phyloP scores from a whole-genome alignment of 2,888 invertebrate species.

The Drosophila leonis region DNA sequence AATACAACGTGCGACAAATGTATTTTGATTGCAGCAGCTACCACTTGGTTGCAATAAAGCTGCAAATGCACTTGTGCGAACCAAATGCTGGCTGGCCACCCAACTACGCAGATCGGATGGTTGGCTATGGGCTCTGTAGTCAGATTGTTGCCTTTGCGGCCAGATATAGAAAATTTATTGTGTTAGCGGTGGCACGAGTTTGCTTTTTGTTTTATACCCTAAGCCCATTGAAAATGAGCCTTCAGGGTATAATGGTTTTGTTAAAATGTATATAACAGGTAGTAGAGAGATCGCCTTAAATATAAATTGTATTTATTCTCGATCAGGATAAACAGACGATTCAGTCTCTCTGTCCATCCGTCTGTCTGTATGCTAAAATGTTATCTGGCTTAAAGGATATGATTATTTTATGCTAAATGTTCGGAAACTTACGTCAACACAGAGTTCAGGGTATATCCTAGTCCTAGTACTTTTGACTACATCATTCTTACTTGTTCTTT shows the following conservation, averaged over 20 bases:
- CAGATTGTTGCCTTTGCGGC: slow-evolving; percentile 40
- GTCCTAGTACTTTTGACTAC: neutral
- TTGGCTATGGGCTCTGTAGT: slow-evolving; percentile 18
- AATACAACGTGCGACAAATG: slow-evolving; percentile 60
- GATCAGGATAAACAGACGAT: neutral
- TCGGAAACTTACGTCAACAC: neutral
- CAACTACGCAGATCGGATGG: slow-evolving; percentile 54
- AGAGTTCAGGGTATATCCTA: neutral
- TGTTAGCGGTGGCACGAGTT: slow-evolving; percentile 73
- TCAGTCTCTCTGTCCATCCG: neutral
- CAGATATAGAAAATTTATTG: slow-evolving; percentile 75
- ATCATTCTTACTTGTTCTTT: slow-evolving; percentile 10
- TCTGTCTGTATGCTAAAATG: neutral
- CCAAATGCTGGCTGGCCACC: slow-evolving; percentile 60
- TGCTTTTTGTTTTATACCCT: slow-evolving; percentile 26
- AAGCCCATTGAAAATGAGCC: neutral
- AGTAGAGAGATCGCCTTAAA: neutral
- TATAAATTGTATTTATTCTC: neutral
- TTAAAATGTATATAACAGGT: neutral
- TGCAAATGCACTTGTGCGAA: slow-evolving; percentile 12
- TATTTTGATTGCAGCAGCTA: slow-evolving; percentile 65
- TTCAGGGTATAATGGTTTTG: neutral
- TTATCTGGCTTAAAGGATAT: too few species aligned
- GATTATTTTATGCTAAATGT: neutral
- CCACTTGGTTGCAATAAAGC: slow-evolving; percentile 47